Conservation (phyloP, 2,888 invertebrate genomes). For the Sylvicola cinctus region DNA sequence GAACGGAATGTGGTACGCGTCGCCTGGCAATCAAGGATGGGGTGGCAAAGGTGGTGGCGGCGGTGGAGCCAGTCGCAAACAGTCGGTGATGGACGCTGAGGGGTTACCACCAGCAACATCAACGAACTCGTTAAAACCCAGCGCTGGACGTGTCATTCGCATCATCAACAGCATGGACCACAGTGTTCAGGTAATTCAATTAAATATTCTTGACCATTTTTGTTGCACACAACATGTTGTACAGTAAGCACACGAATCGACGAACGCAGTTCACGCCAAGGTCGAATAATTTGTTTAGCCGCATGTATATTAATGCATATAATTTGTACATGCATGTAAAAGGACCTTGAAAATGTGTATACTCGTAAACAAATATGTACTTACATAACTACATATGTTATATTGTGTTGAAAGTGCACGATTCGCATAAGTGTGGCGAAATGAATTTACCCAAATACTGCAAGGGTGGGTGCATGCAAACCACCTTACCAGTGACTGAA, state of each 20-base stretch:
- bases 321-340: too few species aligned
- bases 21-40: constrained; percentile 32
- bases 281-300: not conserved
- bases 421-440: too few species aligned
- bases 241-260: constrained; percentile 1
- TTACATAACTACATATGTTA: too few species aligned
- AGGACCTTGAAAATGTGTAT: too few species aligned
- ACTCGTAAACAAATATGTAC: too few species aligned
- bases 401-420: too few species aligned
- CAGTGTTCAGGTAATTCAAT: constrained; percentile 52
- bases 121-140: constrained; percentile 43
- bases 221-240: too few species aligned
- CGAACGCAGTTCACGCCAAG: too few species aligned
- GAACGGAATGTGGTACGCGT: constrained; percentile 71
- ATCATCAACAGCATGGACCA: constrained; percentile 89
- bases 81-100: constrained; percentile 64
- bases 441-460: too few species aligned
- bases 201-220: not conserved
- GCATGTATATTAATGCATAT: not conserved
- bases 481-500: too few species aligned
- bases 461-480: too few species aligned
- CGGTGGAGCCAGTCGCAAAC: constrained; percentile 59
- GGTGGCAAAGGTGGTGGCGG: too few species aligned
- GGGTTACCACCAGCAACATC: constrained; percentile 40
- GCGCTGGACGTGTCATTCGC: constrained; percentile 70